Percentiles rank a stretch among this genome's conserved stretches.
Conservation (phyloP, 2,113 vertebrate genomes). For the Corvus cornix region DNA sequence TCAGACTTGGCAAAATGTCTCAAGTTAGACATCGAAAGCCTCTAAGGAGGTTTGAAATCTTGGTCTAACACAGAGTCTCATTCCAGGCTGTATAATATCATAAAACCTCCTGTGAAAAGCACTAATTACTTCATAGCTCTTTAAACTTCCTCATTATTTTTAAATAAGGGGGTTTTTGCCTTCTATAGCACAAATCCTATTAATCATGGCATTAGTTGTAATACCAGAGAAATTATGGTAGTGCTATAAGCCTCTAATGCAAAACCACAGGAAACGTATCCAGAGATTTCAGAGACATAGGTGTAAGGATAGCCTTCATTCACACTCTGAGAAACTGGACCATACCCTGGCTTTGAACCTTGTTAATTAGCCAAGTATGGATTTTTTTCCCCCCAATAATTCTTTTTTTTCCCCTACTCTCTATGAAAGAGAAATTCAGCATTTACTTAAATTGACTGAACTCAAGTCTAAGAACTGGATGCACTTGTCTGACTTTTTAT, state of each 20-base stretch:
- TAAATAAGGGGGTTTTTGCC: conserved; percentile 32
- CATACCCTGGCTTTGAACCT: conserved; percentile 18
- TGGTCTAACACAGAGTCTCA: conserved; percentile 1
- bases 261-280: conserved; percentile 32
- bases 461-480: not conserved
- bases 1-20: not conserved
- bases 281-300: not conserved
- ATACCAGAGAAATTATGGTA: conserved; percentile 5
- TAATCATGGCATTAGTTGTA: conserved; percentile 52
- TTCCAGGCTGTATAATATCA: conserved; percentile 44
- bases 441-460: not conserved
- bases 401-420: fast-evolving
- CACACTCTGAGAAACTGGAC: not conserved
- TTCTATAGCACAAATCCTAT: conserved; percentile 42
- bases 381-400: not conserved
- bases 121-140: conserved; percentile 57
- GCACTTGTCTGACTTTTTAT: not conserved
- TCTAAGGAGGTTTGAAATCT: conserved; percentile 52
- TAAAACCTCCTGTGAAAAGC: conserved; percentile 48
- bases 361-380: not conserved
- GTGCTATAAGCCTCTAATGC: not conserved
- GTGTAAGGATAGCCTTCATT: conserved; percentile 23
- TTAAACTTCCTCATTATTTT: conserved; percentile 62
- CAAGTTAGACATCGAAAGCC: not conserved
- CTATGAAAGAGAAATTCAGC: not conserved